These are phyloP conservation scores for Phrynosoma blainvillii DNA, from an alignment of 2,113 vertebrate genomes.

Conservation along the genomic window DNA sequence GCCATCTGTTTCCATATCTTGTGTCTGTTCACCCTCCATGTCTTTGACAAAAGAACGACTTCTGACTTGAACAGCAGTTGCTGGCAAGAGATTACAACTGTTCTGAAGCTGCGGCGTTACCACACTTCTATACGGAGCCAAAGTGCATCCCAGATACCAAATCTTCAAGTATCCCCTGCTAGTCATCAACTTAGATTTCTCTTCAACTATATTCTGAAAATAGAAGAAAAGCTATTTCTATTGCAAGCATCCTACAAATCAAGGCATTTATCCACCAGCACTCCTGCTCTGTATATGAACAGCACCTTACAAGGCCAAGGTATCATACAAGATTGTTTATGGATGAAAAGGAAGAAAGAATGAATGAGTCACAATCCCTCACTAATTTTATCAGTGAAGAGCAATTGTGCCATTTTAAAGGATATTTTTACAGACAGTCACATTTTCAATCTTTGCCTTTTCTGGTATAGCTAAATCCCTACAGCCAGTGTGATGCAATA, in stretches of 20 bases:
- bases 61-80: neutral
- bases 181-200: neutral
- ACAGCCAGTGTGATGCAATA: too few species aligned
- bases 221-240: constrained; percentile 2
- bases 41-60: neutral
- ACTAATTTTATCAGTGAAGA: neutral
- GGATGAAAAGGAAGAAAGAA: neutral
- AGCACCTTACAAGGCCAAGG: neutral
- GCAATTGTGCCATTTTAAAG: too few species aligned
- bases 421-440: neutral
- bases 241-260: neutral
- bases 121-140: neutral
- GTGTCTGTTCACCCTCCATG: constrained; percentile 7
- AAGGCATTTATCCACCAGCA: neutral
- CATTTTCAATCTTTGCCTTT: neutral
- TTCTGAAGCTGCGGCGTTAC: neutral
- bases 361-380: neutral
- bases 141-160: neutral
- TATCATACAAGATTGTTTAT: neutral
- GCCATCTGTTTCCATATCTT: neutral
- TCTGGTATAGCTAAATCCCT: neutral
- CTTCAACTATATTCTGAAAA: constrained; percentile 1
- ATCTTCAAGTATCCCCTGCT: neutral
- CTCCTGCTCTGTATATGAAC: neutral
- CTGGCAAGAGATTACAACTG: neutral